Evolutionary conservation across 2,797 vertebrate genomes (phyloP).

Genomic region (Gephyroberyx darwinii): DNA sequence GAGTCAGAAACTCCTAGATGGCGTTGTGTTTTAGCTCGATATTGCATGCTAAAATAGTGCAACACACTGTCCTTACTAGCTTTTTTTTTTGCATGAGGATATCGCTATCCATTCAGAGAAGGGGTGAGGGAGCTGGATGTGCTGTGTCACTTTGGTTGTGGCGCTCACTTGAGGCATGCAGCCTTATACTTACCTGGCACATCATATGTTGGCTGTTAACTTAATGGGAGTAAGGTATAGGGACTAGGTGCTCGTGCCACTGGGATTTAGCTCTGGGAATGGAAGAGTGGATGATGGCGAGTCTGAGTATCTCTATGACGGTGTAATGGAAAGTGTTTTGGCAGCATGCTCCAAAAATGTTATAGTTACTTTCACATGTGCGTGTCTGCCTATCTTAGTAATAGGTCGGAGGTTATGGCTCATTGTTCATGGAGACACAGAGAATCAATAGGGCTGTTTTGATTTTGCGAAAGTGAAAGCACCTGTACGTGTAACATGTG

Average conservation of each 20-base stretch:
- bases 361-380: conserved; percentile 60
- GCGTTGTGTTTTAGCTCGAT: conserved; percentile 83
- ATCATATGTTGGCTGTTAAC: conserved; percentile 40
- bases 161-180: conserved; percentile 47
- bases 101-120: conserved; percentile 68
- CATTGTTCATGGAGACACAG: conserved; percentile 54
- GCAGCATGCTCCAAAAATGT: conserved; percentile 67
- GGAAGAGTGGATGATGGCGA: conserved; percentile 29
- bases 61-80: conserved; percentile 80
- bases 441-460: conserved; percentile 72
- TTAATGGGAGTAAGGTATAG: conserved; percentile 26
- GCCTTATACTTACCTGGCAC: conserved; percentile 65
- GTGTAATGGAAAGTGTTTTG: conserved; percentile 58
- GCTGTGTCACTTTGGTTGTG: conserved; percentile 49
- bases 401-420: conserved; percentile 65
- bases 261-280: conserved; percentile 34
- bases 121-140: conserved; percentile 51
- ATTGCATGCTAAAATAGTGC: conserved; percentile 86
- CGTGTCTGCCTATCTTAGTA: conserved; percentile 73
- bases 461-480: conserved; percentile 71
- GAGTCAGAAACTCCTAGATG: conserved; percentile 73
- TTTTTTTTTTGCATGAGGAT: conserved; percentile 84
- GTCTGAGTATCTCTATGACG: conserved; percentile 40
- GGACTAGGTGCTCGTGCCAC: conserved; percentile 32
- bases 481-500: conserved; percentile 76